Evolutionary conservation across 1,140 invertebrate species (phyloP), one percentile per base, ranked within the genome.

Genomic region (Hyphantria cunea): DNA sequence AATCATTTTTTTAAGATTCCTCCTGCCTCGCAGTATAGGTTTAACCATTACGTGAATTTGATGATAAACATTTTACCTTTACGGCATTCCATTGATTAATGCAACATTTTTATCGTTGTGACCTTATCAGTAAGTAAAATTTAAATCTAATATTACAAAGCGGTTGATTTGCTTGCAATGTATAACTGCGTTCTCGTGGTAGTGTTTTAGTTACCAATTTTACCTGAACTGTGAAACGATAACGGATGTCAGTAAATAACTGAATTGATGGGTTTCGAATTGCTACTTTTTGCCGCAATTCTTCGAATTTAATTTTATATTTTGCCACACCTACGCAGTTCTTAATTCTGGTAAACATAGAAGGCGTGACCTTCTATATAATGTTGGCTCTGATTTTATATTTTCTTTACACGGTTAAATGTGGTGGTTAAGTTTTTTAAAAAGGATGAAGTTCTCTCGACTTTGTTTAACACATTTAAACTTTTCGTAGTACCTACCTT

Each of bases 231-330:
- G 44, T 48, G 33, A 42, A 31, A 45, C 15, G 45, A 68, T 65
- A 66, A 66, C 42, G 59, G 15, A 61, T 56, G 64, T 55, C 59
- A 47, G 64, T 65, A 71, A 74, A 69, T 64, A 75, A 70, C 64
- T 53, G 63, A 74, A 76, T 74, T 73, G 72, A 79, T 77, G 72
- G 68, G 71, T 69, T 76, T 64, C 70, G 56, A 78, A 73, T 73
- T 76, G 68, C 72, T 73, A 69, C 68, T 73, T 75, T 68, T 76
- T 69, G 66, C 70, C 63, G 71, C 71, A 76, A 71, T 79, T 83
- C 78, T 74, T 73, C 68, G 78, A 83, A 86, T 74, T 73, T 78
- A 81, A 80, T 84, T 82, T 83, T 78, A 74, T 76, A 82, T 80
- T 82, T 82, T 74, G 70, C 74, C 70, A 74, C 83, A 75, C 80